Base-by-base conservation (phyloP, 2,113 vertebrate species). In the Epinephelus cyanopodus region DNA sequence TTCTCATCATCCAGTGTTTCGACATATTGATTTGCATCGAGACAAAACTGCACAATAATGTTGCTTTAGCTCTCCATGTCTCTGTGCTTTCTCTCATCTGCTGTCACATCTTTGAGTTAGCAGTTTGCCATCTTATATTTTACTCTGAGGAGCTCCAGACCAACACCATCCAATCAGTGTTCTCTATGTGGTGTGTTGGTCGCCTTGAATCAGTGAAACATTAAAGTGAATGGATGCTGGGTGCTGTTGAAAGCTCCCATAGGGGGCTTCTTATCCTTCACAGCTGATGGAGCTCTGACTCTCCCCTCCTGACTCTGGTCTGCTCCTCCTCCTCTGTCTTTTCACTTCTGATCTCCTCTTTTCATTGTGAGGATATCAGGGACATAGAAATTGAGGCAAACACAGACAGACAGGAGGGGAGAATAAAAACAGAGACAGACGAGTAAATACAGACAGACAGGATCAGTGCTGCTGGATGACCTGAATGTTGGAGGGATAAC, bases 221-320 rank as follows among this genome's bases (percentile, higher is more conserved):
- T 63, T 54, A n/a, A 54, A 71, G 58, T 62, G 54, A 25, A 62
- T 42, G 47, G n/a, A 62, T 56, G 29, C 25, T 50, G 42, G 14
- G 42, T 25, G 75, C 42, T 77, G 64, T 25, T 68, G 63, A 86
- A 68, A 18, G 33, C 54, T 29, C 75, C 71, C 60, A 66, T 10
- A n/a, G 70, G 75, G 75, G 21, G 7, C 45, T 27, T 52, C 64
- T 70, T 75, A 60, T 54, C 67, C 67, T 56, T 63, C 52, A 73
- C 50, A 65, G 39, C 61, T 54, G 61, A 53, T 19, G 12, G 54
- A 45, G 17, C 23, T 37, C 54, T 52, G 53, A 54, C 52, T 79
- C 17, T 53, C 14, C 33, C 52, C 81, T 47, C 25, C 13, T 58
- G n/a, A 48, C 15, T 63, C 21, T 65, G 45, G 6, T 37, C 64